Evolutionary conservation across 2,113 vertebrate genomes (phyloP).

Genomic region (Cyanistes caeruleus): DNA sequence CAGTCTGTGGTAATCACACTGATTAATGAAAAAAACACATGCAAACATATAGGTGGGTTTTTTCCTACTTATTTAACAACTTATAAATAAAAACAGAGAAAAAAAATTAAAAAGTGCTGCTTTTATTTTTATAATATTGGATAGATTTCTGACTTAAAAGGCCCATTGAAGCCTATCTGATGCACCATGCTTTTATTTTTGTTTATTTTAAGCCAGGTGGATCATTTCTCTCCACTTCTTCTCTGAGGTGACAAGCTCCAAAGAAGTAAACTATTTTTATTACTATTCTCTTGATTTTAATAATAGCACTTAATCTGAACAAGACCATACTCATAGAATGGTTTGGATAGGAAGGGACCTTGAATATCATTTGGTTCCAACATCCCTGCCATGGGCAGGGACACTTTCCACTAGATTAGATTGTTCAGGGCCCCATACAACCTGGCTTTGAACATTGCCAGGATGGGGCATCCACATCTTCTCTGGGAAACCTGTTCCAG

Average conservation of each 20-base stretch:
- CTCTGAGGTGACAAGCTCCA: not conserved
- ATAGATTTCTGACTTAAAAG: not conserved
- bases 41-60: accelerated
- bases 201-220: not conserved
- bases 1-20: not conserved
- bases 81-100: not conserved
- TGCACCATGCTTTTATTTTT: not conserved
- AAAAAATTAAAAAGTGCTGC: accelerated
- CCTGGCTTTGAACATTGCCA: not conserved
- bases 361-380: not conserved
- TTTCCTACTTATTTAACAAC: not conserved
- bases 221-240: not conserved
- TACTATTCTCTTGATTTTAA: not conserved
- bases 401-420: not conserved
- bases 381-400: not conserved
- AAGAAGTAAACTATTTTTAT: not conserved
- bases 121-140: not conserved
- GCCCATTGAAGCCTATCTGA: not conserved
- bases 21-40: not conserved
- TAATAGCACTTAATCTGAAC: not conserved
- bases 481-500: not conserved
- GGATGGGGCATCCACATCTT: not conserved
- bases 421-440: not conserved
- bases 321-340: not conserved
- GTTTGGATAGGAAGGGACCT: not conserved